These are phyloP conservation scores for Spea hammondii DNA, from an alignment of 2,797 vertebrate species.

Conservation along the genomic window DNA sequence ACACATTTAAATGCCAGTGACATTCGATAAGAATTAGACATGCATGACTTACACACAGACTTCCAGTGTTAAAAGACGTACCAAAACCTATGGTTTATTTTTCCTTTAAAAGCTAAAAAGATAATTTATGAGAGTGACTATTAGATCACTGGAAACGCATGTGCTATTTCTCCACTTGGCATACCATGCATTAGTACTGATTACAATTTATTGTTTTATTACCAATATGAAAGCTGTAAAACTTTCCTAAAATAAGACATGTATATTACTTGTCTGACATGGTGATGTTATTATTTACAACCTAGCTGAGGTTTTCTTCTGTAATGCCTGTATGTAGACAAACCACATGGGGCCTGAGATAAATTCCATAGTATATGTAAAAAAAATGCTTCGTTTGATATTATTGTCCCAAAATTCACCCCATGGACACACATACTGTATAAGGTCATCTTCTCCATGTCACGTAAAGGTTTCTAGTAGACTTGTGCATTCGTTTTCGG, in stretches of 20 bases:
- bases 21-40: constrained; percentile 49
- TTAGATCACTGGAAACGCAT: constrained; percentile 60
- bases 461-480: too few relatives aligned
- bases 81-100: constrained; percentile 20
- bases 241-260: constrained; percentile 49
- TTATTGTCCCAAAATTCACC: too few relatives aligned
- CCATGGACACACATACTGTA: too few relatives aligned
- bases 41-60: constrained; percentile 28
- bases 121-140: constrained; percentile 39
- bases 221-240: constrained; percentile 50
- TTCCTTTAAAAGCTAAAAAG: constrained; percentile 19
- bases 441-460: too few relatives aligned
- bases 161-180: constrained; percentile 55
- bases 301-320: constrained; percentile 27
- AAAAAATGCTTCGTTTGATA: too few relatives aligned
- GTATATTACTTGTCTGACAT: constrained; percentile 15
- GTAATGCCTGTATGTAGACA: constrained; percentile 9
- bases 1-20: constrained; percentile 11
- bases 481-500: too few relatives aligned
- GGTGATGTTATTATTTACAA: constrained; percentile 30
- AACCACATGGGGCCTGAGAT: not conserved
- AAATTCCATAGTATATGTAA: not conserved
- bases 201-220: constrained; percentile 60
- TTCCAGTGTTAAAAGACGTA: not conserved
- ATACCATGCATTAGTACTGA: constrained; percentile 54